Percentiles rank a stretch among this genome's conserved stretches.
Evolutionary conservation across 2,888 invertebrate species (phyloP).

Genomic region (Dryobotodes eremita): DNA sequence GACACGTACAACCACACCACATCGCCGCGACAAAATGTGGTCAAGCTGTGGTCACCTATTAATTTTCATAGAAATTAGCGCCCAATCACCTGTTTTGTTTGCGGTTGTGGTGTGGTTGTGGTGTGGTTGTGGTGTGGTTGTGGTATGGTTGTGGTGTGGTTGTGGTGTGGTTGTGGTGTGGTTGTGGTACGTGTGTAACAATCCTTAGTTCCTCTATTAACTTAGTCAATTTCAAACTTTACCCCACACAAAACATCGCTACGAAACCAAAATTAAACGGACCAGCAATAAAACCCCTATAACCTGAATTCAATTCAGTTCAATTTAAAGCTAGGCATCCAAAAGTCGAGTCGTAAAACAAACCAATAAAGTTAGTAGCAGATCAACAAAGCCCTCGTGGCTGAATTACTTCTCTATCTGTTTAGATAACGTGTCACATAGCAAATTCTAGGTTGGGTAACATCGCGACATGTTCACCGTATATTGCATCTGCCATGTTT

Average conservation of each 20-base stretch:
- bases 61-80: too few species aligned
- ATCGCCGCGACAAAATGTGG: too few species aligned
- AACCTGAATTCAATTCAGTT: background rate
- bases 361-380: conserved; percentile 10
- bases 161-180: too few species aligned
- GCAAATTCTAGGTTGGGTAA: background rate
- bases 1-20: too few species aligned
- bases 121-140: too few species aligned
- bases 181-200: too few species aligned
- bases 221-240: conserved; percentile 1
- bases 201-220: too few species aligned
- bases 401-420: background rate
- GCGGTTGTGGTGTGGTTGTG: too few species aligned
- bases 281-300: background rate
- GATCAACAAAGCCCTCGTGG: background rate
- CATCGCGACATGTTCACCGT: background rate
- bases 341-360: conserved; percentile 26
- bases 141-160: too few species aligned
- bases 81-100: too few species aligned
- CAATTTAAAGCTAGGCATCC: background rate
- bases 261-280: background rate
- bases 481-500: too few species aligned
- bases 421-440: background rate
- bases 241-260: background rate
- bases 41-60: too few species aligned